Percentiles rank a stretch among this genome's conserved stretches.
Conservation (phyloP, 2,888 invertebrate genomes). For the Glyphotaelius pellucidus region DNA sequence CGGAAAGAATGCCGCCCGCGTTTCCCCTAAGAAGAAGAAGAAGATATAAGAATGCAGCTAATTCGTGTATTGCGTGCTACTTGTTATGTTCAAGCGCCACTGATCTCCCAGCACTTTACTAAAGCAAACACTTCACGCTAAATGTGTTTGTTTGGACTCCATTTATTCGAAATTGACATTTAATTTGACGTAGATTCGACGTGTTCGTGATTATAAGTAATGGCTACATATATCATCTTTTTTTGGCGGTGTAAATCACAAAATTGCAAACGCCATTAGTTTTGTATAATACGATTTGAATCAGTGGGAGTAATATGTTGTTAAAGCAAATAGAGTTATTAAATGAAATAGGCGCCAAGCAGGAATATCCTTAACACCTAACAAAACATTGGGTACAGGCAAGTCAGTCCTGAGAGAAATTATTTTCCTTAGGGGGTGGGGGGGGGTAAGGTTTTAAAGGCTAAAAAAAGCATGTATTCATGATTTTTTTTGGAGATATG, state of each 20-base stretch:
- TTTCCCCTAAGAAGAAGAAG: neutral
- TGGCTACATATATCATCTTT: neutral
- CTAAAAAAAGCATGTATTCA: no score
- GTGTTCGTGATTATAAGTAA: neutral
- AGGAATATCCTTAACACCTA: neutral
- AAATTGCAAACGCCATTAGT: neutral
- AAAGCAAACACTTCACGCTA: slow-evolving; percentile 28
- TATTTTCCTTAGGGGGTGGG: no score
- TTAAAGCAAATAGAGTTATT: neutral
- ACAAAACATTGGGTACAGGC: neutral
- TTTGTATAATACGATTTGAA: neutral
- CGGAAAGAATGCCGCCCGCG: no score
- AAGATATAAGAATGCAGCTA: neutral
- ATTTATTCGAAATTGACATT: slow-evolving; percentile 24
- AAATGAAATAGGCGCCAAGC: no score
- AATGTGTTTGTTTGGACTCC: slow-evolving; percentile 22
- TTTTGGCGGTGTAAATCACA: neutral
- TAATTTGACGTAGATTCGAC: slow-evolving; percentile 22
- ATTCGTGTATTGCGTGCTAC: slow-evolving; percentile 14
- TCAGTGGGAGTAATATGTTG: neutral
- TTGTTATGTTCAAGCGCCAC: neutral
- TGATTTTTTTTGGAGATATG: no score
- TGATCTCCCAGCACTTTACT: neutral
- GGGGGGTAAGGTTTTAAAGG: no score
- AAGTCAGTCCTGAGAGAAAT: no score